A percentile compares a stretch with the other conserved stretches of the same genome.
These are phyloP conservation scores for Bungarus multicinctus DNA, from an alignment of 2,113 vertebrate species.

Conservation along the genomic window DNA sequence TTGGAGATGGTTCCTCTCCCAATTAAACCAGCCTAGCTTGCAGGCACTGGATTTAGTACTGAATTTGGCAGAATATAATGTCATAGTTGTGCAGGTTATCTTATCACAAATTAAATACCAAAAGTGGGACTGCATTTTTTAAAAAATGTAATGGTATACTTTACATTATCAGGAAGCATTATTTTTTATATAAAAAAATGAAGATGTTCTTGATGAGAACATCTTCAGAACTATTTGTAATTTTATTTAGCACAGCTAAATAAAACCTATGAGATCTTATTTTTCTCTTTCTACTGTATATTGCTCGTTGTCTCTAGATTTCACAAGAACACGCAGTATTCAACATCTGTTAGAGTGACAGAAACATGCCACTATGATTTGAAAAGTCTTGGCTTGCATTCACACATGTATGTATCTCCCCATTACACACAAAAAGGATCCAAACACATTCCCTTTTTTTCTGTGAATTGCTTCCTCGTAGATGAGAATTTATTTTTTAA, in stretches of 20 bases:
- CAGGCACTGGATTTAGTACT: background rate
- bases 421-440: background rate
- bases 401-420: background rate
- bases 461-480: fast-evolving
- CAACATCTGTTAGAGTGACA: conserved; percentile 24
- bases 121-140: background rate
- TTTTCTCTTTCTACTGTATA: background rate
- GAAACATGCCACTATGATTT: conserved; percentile 24
- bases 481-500: background rate
- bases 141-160: background rate
- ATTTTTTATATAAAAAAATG: background rate
- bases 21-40: background rate
- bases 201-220: background rate
- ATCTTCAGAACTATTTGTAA: fast-evolving
- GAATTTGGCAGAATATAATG: background rate
- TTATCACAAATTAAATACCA: background rate
- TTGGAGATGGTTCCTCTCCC: background rate
- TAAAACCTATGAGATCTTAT: background rate
- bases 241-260: conserved; percentile 1
- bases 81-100: too few species aligned
- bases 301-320: background rate
- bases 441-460: background rate
- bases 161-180: background rate
- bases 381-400: background rate
- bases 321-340: conserved; percentile 21